Conservation (phyloP, 2,113 vertebrate genomes). For the Corythornis vintsioides region DNA sequence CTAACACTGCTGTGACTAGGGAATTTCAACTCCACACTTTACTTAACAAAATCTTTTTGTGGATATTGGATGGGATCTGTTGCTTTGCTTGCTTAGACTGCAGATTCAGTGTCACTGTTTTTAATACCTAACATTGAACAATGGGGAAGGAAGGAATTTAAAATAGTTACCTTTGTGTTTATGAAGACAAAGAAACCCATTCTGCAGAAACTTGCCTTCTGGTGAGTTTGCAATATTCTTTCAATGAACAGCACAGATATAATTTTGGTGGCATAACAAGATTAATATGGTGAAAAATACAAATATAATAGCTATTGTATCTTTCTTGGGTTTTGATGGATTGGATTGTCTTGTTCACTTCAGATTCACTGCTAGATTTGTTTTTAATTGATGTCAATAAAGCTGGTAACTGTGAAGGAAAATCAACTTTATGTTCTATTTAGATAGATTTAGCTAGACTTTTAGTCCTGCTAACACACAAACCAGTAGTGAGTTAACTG, state of each 20-base stretch:
- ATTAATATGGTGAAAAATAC: constrained; percentile 26
- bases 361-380: neutral
- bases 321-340: neutral
- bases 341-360: constrained; percentile 29
- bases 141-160: neutral
- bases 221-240: constrained; percentile 28
- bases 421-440: neutral
- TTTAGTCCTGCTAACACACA: neutral
- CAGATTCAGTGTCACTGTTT: neutral
- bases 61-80: neutral
- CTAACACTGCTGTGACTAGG: neutral
- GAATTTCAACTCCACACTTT: constrained; percentile 10
- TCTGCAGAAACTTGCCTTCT: constrained; percentile 27
- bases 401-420: neutral
- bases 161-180: neutral
- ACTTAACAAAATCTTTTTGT: neutral
- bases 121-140: neutral
- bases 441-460: neutral
- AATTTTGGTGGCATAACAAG: neutral
- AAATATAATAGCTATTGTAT: neutral
- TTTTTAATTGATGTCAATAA: constrained; percentile 40
- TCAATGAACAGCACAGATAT: neutral
- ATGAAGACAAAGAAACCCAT: neutral
- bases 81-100: neutral
- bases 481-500: neutral